Evolutionary conservation across 2,113 vertebrate species (phyloP), one percentile per base, ranked within the genome.

Genomic region (Periophthalmodon schlosseri): DNA sequence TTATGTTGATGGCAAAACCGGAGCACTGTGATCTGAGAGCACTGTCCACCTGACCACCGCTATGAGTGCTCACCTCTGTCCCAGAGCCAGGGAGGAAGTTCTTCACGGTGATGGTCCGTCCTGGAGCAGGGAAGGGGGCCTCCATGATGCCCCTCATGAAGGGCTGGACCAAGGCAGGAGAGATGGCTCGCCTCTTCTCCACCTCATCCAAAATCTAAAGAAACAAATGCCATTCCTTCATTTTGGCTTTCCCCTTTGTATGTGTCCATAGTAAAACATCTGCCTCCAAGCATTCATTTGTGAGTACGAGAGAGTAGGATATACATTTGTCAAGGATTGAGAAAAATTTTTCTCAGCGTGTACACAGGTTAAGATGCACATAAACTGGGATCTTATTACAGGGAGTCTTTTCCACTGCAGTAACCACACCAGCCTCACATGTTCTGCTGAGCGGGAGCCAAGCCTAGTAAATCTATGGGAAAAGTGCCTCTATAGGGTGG

Each of bases 61-160:
- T 6, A 60, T 4, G 21, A 57, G 57, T 24, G 13, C 70, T 77
- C 83, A 99, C 97, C 95, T 99, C 97, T 20, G 96, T 99, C 73
- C 97, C 97, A 8, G 97, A 97, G 47, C 97, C 97, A 4, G 97
- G 97, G 61, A 99, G 90, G 85, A 99, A 99, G 92, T 97, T 99
- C 89, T 96, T 99, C 87, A 99, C 95, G 7, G 93, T 89, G 82
- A 99, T 96, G 0, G 96, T 99, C 69, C 96, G 93, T 36, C 97
- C 97, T 71, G 97, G 93, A 72, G 97, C 96, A 15, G 97, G 97
- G 82, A 99, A 99, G 5, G 97, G 97, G 68, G 97, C 97, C 77
- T 99, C 97, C 96, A 99, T 96, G 72, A 99, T 95, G 52, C 96
- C 96, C 83, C 97, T 95, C 97, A 99, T 99, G 71, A 99, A 97